These are phyloP conservation scores for Drosophila multiciliata DNA, from an alignment of 2,888 invertebrate species.

Conservation along the genomic window DNA sequence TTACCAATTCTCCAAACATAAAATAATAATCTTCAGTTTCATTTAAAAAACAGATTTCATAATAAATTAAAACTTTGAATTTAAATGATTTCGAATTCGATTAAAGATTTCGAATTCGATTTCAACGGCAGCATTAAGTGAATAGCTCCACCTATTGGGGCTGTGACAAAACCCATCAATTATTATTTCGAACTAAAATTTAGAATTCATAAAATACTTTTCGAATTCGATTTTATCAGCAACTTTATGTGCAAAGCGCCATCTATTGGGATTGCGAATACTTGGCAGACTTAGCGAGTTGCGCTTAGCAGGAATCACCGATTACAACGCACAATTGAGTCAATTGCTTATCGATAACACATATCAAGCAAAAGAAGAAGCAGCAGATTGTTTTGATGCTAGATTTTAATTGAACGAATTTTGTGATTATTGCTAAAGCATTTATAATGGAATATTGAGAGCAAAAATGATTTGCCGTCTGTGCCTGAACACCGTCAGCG, in stretches of 20 bases:
- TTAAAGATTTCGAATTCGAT: background rate
- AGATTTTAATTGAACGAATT: slow-evolving; percentile 12
- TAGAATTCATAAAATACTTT: background rate
- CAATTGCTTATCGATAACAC: slow-evolving; percentile 17
- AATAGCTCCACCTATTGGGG: slow-evolving; percentile 9
- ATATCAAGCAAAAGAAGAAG: slow-evolving; percentile 15
- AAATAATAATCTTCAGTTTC: background rate
- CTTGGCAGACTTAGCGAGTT: background rate
- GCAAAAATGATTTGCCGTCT: slow-evolving; percentile 83
- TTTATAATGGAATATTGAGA: slow-evolving; percentile 46
- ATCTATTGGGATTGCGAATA: background rate
- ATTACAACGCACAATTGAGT: background rate
- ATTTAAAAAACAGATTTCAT: too few relatives aligned
- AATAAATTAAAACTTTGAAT: too few relatives aligned
- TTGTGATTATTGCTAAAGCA: slow-evolving; percentile 13
- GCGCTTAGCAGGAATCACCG: slow-evolving; percentile 4
- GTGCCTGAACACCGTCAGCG: slow-evolving; percentile 79
- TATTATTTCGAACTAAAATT: background rate
- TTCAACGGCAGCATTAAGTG: fast-evolving
- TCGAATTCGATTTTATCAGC: background rate
- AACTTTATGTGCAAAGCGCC: background rate
- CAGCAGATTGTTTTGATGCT: slow-evolving; percentile 47
- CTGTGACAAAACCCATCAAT: background rate
- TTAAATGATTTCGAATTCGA: background rate
- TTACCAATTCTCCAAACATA: slow-evolving; percentile 72